These are phyloP conservation scores for Periphyllus acericola DNA, from an alignment of 2,888 invertebrate genomes.

Conservation along the genomic window DNA sequence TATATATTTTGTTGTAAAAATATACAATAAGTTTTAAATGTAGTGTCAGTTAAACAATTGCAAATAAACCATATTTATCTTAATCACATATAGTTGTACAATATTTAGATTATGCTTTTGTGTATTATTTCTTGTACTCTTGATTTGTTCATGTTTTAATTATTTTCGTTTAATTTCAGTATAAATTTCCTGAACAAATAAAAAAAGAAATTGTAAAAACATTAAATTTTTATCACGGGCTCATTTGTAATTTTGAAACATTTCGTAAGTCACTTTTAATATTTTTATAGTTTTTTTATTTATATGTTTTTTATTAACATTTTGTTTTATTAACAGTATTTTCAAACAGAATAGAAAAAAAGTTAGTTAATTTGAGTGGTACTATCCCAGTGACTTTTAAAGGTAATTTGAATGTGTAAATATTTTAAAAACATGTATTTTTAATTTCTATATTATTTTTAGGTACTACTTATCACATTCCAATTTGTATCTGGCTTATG, in stretches of 20 bases:
- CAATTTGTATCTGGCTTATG: slow-evolving; percentile 94
- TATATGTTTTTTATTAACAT: slow-evolving; percentile 46
- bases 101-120: background rate
- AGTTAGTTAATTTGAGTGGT: slow-evolving; percentile 85
- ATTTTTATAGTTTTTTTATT: background rate
- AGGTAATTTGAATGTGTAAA: slow-evolving; percentile 70
- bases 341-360: slow-evolving; percentile 68
- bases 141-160: background rate
- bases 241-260: slow-evolving; percentile 74
- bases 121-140: background rate
- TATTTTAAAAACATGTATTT: background rate
- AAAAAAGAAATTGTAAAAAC: slow-evolving; percentile 76
- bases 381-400: slow-evolving; percentile 93
- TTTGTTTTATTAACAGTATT: slow-evolving; percentile 64
- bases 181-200: slow-evolving; percentile 76
- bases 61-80: no score
- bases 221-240: slow-evolving; percentile 74
- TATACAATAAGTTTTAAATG: no score
- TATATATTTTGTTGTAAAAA: no score
- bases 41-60: no score
- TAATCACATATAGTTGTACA: no score
- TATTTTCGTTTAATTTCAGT: slow-evolving; percentile 70
- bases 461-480: slow-evolving; percentile 92
- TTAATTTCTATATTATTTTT: slow-evolving; percentile 63
- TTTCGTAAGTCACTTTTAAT: slow-evolving; percentile 73